Conservation (phyloP, 2,888 invertebrate species). For the Erebia aethiops region DNA sequence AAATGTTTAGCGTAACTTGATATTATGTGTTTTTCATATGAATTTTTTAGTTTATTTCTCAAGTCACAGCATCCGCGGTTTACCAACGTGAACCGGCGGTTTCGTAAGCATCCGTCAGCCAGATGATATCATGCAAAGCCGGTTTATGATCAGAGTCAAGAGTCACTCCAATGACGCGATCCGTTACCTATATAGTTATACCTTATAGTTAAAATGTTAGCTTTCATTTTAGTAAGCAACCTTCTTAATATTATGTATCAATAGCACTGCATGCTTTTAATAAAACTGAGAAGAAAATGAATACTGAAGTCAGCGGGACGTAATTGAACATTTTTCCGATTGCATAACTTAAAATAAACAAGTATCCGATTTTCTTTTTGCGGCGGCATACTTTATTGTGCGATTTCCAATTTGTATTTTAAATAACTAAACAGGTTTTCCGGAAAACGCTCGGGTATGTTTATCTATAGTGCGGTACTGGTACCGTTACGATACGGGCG, state of each 20-base stretch:
- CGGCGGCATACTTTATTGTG: not conserved
- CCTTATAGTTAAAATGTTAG: not conserved
- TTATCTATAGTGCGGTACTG: not conserved
- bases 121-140: conserved; percentile 29
- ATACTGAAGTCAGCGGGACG: too few relatives aligned
- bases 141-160: conserved; percentile 21
- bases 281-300: too few relatives aligned
- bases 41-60: conserved; percentile 20
- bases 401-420: conserved; percentile 2
- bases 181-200: conserved; percentile 2
- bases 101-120: conserved; percentile 22
- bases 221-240: conserved; percentile 2
- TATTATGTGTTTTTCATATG: not conserved
- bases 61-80: conserved; percentile 8
- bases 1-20: too few relatives aligned
- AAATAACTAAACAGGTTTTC: not conserved
- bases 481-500: not conserved
- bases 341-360: not conserved
- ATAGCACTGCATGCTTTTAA: too few relatives aligned
- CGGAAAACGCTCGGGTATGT: not conserved
- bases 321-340: not conserved
- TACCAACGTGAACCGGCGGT: conserved; percentile 17
- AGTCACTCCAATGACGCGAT: conserved; percentile 20
- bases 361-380: conserved; percentile 1
- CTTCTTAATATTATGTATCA: not conserved